Conservation (phyloP, 2,113 vertebrate genomes). For the Tamias sibiricus region DNA sequence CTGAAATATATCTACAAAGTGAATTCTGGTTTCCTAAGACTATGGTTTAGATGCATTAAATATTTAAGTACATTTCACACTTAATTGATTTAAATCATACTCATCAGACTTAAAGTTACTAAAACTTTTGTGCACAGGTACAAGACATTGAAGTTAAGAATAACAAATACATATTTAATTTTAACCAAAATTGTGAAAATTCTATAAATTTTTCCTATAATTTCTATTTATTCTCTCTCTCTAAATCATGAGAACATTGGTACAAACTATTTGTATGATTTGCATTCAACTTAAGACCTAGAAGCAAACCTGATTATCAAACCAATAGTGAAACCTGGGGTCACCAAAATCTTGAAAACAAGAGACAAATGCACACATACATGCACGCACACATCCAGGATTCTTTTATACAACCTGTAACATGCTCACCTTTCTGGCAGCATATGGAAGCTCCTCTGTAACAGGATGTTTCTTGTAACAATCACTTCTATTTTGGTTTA, state of each 20-base stretch:
- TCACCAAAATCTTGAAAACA: not conserved
- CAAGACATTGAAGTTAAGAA: not conserved
- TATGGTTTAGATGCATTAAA: not conserved
- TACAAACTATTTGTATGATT: not conserved
- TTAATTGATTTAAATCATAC: constrained; percentile 40
- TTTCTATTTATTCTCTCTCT: not conserved
- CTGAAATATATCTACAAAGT: constrained; percentile 7
- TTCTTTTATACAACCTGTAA: not conserved
- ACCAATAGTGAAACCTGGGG: not conserved
- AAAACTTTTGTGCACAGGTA: not conserved
- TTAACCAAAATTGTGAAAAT: constrained; percentile 35
- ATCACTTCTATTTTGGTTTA: constrained; percentile 70
- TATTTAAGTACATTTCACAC: constrained; percentile 38
- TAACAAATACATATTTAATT: not conserved
- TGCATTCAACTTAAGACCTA: not conserved
- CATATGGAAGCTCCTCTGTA: constrained; percentile 56
- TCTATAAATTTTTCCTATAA: not conserved
- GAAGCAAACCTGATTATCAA: constrained; percentile 31
- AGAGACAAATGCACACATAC: too few species aligned
- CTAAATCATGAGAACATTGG: not conserved
- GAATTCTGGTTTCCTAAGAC: constrained; percentile 30
- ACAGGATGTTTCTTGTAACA: constrained; percentile 80
- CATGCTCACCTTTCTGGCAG: not conserved
- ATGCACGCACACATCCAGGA: not conserved
- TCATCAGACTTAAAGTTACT: not conserved